These are phyloP conservation scores for Zeus faber DNA, from an alignment of 2,113 vertebrate species.

Conservation along the genomic window DNA sequence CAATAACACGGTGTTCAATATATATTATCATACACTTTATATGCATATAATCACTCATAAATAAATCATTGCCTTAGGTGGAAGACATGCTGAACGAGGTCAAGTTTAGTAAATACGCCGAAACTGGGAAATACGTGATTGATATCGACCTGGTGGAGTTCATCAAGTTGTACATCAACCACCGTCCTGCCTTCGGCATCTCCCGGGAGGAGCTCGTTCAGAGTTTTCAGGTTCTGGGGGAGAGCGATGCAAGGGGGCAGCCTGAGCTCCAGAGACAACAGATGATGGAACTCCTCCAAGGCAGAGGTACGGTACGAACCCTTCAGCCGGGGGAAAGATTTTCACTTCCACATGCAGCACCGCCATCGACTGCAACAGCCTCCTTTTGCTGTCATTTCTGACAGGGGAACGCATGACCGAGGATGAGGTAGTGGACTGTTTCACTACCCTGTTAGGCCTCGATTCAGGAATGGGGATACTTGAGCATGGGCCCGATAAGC, in stretches of 20 bases:
- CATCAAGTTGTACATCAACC: conserved; percentile 90
- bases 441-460: conserved; percentile 75
- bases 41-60: no score
- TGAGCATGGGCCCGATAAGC: not conserved
- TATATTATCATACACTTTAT: conserved; percentile 25
- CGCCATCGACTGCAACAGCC: not conserved
- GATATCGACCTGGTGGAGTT: conserved; percentile 84
- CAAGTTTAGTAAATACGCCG: conserved; percentile 83
- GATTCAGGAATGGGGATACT: conserved; percentile 49
- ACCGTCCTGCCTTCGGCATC: conserved; percentile 81
- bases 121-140: conserved; percentile 81
- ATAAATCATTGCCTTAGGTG: no score
- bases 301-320: conserved; percentile 72
- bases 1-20: not conserved
- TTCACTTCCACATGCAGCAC: not conserved
- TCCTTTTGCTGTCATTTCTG: conserved; percentile 14
- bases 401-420: conserved; percentile 89
- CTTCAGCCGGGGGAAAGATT: not conserved
- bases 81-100: conserved; percentile 90
- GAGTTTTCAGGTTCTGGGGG: conserved; percentile 80
- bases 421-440: conserved; percentile 81
- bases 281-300: conserved; percentile 80
- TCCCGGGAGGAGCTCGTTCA: conserved; percentile 62
- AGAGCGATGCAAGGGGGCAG: conserved; percentile 52
- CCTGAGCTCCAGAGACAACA: conserved; percentile 74